These are phyloP conservation scores for Octopus sinensis DNA, from an alignment of 1,140 invertebrate species.

Conservation along the genomic window DNA sequence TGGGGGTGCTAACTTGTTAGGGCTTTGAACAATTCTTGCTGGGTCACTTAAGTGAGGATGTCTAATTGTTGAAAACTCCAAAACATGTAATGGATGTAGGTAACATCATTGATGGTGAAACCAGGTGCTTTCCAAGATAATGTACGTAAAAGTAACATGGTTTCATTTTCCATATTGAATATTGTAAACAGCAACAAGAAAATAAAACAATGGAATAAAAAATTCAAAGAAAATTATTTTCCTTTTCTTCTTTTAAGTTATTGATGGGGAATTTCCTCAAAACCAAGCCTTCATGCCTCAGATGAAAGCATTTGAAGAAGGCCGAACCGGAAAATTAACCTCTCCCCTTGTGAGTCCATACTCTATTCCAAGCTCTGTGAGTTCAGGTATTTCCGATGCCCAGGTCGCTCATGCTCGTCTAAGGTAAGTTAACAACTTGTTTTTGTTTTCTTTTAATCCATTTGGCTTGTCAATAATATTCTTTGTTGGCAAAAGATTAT, in stretches of 20 bases:
- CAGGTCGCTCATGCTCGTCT: slow-evolving; percentile 73
- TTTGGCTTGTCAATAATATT: background rate
- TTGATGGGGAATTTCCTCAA: slow-evolving; percentile 61
- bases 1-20: no score
- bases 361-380: slow-evolving; percentile 32
- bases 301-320: slow-evolving; percentile 64
- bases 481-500: no score
- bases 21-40: no score
- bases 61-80: no score
- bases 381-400: slow-evolving; percentile 62
- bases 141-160: no score
- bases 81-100: no score
- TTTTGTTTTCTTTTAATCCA: background rate
- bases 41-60: no score
- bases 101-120: no score
- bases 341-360: slow-evolving; percentile 32
- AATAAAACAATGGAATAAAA: no score
- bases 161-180: no score
- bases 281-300: slow-evolving; percentile 63
- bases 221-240: background rate
- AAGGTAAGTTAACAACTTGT: slow-evolving; percentile 39
- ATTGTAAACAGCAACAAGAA: no score
- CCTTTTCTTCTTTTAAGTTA: slow-evolving; percentile 51
- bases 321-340: slow-evolving; percentile 31
- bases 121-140: no score